These are phyloP conservation scores for Cephalotes varians DNA, from an alignment of 2,888 invertebrate species.

Conservation along the genomic window DNA sequence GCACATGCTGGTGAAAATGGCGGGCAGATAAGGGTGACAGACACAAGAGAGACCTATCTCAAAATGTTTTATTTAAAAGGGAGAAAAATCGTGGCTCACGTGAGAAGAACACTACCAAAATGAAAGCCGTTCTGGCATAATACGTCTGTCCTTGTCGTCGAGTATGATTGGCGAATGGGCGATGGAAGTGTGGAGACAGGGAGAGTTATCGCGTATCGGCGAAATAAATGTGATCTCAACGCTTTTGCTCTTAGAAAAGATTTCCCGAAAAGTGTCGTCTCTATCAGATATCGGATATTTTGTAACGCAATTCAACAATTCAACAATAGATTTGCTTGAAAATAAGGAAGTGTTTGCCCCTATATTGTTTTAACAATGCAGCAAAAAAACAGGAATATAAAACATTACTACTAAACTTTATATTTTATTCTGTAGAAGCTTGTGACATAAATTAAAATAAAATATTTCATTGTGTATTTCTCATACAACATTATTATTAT, in stretches of 20 bases:
- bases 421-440: constrained; percentile 9
- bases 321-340: constrained; percentile 13
- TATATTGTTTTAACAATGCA: constrained; percentile 4
- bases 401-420: constrained; percentile 1
- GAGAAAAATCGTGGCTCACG: constrained; percentile 62
- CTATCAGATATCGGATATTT: constrained; percentile 3
- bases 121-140: constrained; percentile 32
- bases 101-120: constrained; percentile 38
- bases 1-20: constrained; percentile 49
- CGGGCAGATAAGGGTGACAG: constrained; percentile 53
- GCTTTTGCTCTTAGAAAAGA: not conserved
- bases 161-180: constrained; percentile 39
- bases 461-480: constrained; percentile 17
- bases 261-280: not conserved
- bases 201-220: constrained; percentile 12
- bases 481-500: not conserved
- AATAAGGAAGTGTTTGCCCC: not conserved
- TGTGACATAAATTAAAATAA: constrained; percentile 23
- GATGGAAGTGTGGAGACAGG: constrained; percentile 20
- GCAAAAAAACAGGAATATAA: not conserved
- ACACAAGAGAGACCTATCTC: constrained; percentile 35
- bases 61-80: constrained; percentile 67
- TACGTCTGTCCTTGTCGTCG: constrained; percentile 40
- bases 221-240: constrained; percentile 33
- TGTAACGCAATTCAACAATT: constrained; percentile 5